Evolutionary conservation across 1,140 invertebrate species (phyloP).

Genomic region (Hylaeus anthracinus): DNA sequence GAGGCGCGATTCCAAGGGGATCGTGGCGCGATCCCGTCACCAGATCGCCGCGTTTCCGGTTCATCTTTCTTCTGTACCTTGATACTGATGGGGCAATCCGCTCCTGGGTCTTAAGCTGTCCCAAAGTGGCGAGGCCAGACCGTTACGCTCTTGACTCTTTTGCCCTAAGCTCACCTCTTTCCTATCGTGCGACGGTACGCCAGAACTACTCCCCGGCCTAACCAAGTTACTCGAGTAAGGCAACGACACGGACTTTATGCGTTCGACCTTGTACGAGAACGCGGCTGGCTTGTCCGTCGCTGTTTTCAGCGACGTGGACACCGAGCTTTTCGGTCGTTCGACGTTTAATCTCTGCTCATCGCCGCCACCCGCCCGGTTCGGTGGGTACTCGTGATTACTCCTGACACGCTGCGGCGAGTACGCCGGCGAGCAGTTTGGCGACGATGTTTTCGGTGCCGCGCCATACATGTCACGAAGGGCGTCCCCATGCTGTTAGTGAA

Average conservation of each 20-base stretch:
- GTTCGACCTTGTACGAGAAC: slow-evolving; percentile 70
- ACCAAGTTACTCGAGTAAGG: slow-evolving; percentile 71
- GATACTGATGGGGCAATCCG: slow-evolving; percentile 76
- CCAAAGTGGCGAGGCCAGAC: slow-evolving; percentile 68
- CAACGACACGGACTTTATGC: slow-evolving; percentile 73
- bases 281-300: slow-evolving; percentile 62
- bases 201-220: slow-evolving; percentile 60
- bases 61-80: slow-evolving; percentile 77
- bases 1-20: slow-evolving; percentile 3
- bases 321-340: slow-evolving; percentile 54
- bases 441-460: slow-evolving; percentile 64
- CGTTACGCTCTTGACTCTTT: slow-evolving; percentile 69
- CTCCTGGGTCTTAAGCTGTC: slow-evolving; percentile 75
- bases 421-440: slow-evolving; percentile 68
- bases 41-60: slow-evolving; percentile 44
- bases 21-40: slow-evolving; percentile 50
- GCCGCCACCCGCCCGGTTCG: slow-evolving; percentile 51
- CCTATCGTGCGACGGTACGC: slow-evolving; percentile 60
- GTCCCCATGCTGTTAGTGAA: slow-evolving; percentile 78
- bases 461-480: slow-evolving; percentile 65
- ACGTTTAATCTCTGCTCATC: slow-evolving; percentile 66
- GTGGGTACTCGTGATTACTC: slow-evolving; percentile 55
- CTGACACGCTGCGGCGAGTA: slow-evolving; percentile 64
- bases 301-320: slow-evolving; percentile 64
- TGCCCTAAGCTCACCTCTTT: slow-evolving; percentile 63